phyloP scores from a whole-genome alignment of 1,140 invertebrate species.

The Drosophila nasuta region DNA sequence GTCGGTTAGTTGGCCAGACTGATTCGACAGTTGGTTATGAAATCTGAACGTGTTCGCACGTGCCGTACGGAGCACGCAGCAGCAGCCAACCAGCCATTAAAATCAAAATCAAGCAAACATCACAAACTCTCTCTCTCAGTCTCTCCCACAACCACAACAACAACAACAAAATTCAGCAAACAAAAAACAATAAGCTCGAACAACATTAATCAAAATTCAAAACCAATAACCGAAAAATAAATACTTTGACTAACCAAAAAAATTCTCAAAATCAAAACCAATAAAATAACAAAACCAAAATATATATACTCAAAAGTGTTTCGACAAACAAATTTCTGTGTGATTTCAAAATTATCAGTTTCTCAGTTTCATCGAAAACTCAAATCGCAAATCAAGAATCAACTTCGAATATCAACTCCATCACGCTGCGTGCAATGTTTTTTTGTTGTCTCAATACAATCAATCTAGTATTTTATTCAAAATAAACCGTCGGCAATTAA shows the following conservation, averaged over 20 bases:
- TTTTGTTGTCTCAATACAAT: neutral
- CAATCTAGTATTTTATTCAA: constrained; percentile 8
- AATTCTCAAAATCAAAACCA: constrained; percentile 10
- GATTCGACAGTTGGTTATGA: constrained; percentile 82
- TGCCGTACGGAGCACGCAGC: constrained; percentile 79
- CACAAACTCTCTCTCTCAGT: constrained; percentile 40
- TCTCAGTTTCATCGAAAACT: constrained; percentile 1
- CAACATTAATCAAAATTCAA: neutral
- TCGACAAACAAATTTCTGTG: constrained; percentile 8
- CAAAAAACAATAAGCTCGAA: constrained; percentile 3
- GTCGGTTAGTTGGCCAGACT: constrained; percentile 22
- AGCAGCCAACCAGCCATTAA: constrained; percentile 66
- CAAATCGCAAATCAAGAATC: constrained; percentile 2
- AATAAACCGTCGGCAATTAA: constrained; percentile 58
- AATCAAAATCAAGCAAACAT: constrained; percentile 56
- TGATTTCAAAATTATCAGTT: constrained; percentile 6
- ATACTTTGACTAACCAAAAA: constrained; percentile 16
- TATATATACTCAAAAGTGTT: constrained; percentile 28
- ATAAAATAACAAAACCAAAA: constrained; percentile 36
- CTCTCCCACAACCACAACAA: constrained; percentile 36
- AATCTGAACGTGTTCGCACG: constrained; percentile 81
- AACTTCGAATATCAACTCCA: constrained; percentile 28
- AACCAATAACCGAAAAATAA: constrained; percentile 32
- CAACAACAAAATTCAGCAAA: constrained; percentile 1
- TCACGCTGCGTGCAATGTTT: constrained; percentile 44